These are phyloP conservation scores for Garra rufa DNA, from an alignment of 2,113 vertebrate species.

Conservation along the genomic window DNA sequence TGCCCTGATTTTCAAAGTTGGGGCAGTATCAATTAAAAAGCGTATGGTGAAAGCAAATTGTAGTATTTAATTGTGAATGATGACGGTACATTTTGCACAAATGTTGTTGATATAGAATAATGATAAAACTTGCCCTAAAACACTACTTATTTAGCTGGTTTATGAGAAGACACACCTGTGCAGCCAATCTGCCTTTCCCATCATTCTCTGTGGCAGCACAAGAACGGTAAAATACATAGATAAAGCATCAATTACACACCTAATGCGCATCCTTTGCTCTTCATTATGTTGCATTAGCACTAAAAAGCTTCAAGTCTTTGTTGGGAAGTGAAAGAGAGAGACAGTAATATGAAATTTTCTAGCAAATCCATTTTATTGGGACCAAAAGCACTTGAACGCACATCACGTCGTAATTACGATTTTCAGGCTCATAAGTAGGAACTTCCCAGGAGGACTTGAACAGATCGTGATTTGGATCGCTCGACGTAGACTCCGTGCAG, in stretches of 20 bases:
- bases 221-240: not conserved
- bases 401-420: not conserved
- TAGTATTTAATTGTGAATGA: not conserved
- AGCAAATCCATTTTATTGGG: not conserved
- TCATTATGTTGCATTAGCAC: conserved; percentile 12
- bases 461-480: not conserved
- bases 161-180: not conserved
- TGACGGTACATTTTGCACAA: not conserved
- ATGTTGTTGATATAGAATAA: not conserved
- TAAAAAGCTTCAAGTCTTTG: conserved; percentile 15
- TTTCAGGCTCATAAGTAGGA: conserved; percentile 12
- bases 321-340: not conserved
- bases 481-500: not conserved
- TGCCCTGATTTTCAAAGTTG: not conserved
- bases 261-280: conserved; percentile 9
- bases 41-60: not conserved
- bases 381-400: conserved; percentile 1
- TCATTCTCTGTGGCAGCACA: not conserved
- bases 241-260: conserved; percentile 13
- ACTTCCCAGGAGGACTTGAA: conserved; percentile 16
- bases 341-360: not conserved
- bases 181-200: not conserved
- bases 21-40: not conserved
- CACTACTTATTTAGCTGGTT: not conserved
- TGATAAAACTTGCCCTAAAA: not conserved